Evolutionary conservation across 2,113 vertebrate species (phyloP).

Genomic region (Ictalurus furcatus): DNA sequence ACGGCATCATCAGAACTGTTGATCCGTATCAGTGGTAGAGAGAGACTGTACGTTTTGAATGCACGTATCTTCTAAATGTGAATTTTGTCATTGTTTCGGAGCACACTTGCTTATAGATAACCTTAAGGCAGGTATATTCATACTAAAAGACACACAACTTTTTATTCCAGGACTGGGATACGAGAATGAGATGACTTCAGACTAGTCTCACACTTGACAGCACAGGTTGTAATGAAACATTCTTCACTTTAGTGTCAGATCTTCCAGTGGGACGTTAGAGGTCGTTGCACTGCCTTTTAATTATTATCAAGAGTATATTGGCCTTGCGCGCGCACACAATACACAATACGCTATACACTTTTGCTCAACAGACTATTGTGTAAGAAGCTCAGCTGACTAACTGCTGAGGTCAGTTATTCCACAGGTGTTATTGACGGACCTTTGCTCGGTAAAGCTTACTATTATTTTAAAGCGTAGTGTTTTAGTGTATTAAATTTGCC

Average conservation of each 20-base stretch:
- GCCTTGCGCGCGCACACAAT: not conserved
- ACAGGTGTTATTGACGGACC: slow-evolving; percentile 43
- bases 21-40: no score
- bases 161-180: no score
- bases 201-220: not conserved
- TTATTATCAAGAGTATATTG: not conserved
- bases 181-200: not conserved
- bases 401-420: slow-evolving; percentile 56
- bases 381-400: slow-evolving; percentile 39
- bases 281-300: not conserved
- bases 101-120: no score
- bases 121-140: no score
- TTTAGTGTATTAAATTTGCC: not conserved
- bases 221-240: not conserved
- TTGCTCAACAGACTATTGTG: slow-evolving; percentile 20
- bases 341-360: not conserved
- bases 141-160: no score
- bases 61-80: no score
- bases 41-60: no score
- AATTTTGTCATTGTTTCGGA: no score
- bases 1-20: no score
- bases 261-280: not conserved
- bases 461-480: not conserved
- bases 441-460: slow-evolving; percentile 49
- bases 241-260: not conserved